Evolutionary conservation across 2,797 vertebrate species (phyloP).

Genomic region (Parauchenoglanis ngamensis): DNA sequence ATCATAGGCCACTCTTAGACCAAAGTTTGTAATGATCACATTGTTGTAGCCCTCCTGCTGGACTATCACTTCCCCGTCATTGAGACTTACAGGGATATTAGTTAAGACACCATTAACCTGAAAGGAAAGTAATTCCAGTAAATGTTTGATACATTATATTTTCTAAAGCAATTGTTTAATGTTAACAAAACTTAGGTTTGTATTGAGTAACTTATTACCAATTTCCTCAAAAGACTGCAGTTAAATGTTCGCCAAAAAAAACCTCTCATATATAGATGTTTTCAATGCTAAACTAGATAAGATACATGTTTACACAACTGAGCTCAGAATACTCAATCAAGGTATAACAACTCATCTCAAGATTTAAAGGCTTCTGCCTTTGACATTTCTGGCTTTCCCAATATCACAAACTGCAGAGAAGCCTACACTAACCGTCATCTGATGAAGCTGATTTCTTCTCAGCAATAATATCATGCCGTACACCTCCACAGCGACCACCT

Average conservation of each 20-base stretch:
- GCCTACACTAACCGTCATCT: conserved; percentile 31
- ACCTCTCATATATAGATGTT: not conserved
- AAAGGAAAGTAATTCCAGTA: not conserved
- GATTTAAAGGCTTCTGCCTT: not conserved
- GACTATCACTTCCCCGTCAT: conserved; percentile 64
- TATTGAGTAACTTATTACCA: not conserved
- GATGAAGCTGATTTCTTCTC: conserved; percentile 31
- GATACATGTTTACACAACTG: not conserved
- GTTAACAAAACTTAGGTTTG: not conserved
- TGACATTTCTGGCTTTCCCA: not conserved
- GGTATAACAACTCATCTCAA: not conserved
- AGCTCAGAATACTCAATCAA: not conserved
- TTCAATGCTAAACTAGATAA: not conserved
- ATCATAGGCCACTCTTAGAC: conserved; percentile 74
- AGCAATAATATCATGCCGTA: conserved; percentile 32
- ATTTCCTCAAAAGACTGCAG: not conserved
- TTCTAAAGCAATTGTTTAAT: not conserved
- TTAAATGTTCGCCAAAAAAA: not conserved
- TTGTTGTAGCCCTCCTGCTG: conserved; percentile 67
- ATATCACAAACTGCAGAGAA: not conserved
- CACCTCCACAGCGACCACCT: conserved; percentile 38
- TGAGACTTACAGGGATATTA: conserved; percentile 70
- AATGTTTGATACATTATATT: not conserved
- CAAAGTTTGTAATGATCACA: conserved; percentile 71
- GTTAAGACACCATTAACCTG: conserved; percentile 53